Base-by-base conservation (phyloP, 92 coral and sea anemone genomes). In the Hydrozoanthus gracilis region DNA sequence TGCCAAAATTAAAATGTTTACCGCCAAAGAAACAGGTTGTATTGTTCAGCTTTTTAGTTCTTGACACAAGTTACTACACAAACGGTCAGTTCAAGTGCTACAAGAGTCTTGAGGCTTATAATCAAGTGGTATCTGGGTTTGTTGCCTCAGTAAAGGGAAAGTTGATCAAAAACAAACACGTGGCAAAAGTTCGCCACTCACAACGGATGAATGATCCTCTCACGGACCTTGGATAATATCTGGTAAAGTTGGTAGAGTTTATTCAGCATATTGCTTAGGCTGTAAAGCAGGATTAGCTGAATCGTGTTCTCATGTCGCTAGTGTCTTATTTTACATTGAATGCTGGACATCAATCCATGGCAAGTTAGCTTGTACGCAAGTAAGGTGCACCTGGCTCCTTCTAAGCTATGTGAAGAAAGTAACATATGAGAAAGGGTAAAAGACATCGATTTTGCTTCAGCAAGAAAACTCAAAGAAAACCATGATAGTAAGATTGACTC, bases 151-250 rank as follows among this genome's bases (percentile, higher is more conserved):
- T 89, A 64, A 76, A 74, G 86, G 94, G 94, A 15, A 51, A 75
- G 65, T 56, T 77, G 72, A 88, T 88, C 47, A 60, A 86, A 60
- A 54, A 60, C 12, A 84, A 88, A 83, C 77, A 71, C n/a, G 76
- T 91, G 52, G 84, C 85, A 44, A 82, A 91, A 87, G 91, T 89
- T 72, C 88, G 78, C 48, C 88, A 83, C 75, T 89, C 88, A 50
- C 91, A 90, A 75, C 85, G 90, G 60, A 90, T 90, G 93, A 90
- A 90, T 62, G 93, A 87, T 70, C 91, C 88, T 50, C 86, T 91
- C 35, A 82, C 76, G 51, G 71, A 77, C 51, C 88, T 44, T 91
- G 89, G 93, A 65, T 91, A 13, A 91, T 91, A 51, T 47, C 50
- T 46, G 91, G 82, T 61, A 87, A 69, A 16, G 88, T 87, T 58